These are phyloP conservation scores for Podilymbus podiceps DNA, from an alignment of 2,113 vertebrate genomes.

Conservation along the genomic window DNA sequence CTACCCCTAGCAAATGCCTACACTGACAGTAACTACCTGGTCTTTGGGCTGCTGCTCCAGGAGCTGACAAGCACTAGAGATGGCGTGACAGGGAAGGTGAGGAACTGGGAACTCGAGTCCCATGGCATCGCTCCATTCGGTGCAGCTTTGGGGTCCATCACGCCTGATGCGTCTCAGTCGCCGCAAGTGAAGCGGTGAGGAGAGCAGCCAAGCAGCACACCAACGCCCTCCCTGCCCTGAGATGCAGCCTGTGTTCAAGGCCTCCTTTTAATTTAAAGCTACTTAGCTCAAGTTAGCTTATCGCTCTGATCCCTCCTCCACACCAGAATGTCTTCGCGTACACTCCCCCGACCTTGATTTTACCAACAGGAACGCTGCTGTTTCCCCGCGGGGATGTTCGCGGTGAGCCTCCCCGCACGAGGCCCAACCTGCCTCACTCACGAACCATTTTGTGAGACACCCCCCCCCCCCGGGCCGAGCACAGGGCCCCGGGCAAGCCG, in stretches of 20 bases:
- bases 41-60: not conserved
- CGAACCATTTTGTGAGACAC: not conserved
- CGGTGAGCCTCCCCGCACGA: rapidly evolving
- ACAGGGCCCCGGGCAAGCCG: not conserved
- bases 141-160: not conserved
- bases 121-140: rapidly evolving
- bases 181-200: not conserved
- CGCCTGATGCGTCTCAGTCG: rapidly evolving
- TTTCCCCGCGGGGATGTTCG: rapidly evolving
- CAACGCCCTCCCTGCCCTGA: not conserved
- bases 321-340: not conserved
- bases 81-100: rapidly evolving
- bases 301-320: rapidly evolving
- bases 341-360: rapidly evolving
- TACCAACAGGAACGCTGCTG: not conserved
- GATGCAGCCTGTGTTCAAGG: not conserved
- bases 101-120: not conserved
- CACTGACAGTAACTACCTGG: not conserved
- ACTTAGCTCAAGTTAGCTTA: not conserved
- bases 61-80: rapidly evolving
- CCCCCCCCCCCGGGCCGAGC: rapidly evolving
- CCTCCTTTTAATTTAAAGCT: not conserved
- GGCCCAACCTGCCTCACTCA: rapidly evolving
- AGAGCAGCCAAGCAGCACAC: not conserved
- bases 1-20: not conserved